Conservation (phyloP, 1,140 invertebrate genomes). For the Eueides isabella region DNA sequence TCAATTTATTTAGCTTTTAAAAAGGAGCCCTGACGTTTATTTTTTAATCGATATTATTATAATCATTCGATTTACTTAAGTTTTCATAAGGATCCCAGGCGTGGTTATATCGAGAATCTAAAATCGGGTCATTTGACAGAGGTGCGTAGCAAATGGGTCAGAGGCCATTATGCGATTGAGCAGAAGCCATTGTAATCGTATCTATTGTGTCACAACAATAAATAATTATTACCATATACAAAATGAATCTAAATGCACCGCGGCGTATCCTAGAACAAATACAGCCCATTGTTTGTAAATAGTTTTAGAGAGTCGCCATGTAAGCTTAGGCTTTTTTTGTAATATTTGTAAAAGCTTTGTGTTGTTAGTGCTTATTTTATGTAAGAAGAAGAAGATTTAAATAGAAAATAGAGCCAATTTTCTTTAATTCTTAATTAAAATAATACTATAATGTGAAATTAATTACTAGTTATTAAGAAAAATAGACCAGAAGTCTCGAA, state of each 20-base stretch:
- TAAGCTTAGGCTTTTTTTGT: constrained; percentile 16
- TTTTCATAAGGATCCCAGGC: background rate
- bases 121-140: constrained; percentile 37
- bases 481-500: background rate
- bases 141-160: constrained; percentile 62
- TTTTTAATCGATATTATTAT: background rate
- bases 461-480: background rate
- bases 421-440: background rate
- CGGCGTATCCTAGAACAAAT: constrained; percentile 36
- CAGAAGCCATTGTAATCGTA: constrained; percentile 62
- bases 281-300: constrained; percentile 37
- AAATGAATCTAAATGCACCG: constrained; percentile 32
- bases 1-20: background rate
- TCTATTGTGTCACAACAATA: constrained; percentile 54
- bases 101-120: background rate
- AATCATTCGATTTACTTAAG: background rate
- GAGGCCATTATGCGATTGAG: constrained; percentile 52
- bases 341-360: background rate
- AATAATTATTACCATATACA: constrained; percentile 48
- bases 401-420: background rate
- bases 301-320: constrained; percentile 22
- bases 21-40: background rate
- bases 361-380: background rate
- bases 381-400: background rate
- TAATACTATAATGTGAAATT: background rate